These are phyloP conservation scores for Trialeurodes vaporariorum DNA, from an alignment of 1,140 invertebrate species.

Conservation along the genomic window DNA sequence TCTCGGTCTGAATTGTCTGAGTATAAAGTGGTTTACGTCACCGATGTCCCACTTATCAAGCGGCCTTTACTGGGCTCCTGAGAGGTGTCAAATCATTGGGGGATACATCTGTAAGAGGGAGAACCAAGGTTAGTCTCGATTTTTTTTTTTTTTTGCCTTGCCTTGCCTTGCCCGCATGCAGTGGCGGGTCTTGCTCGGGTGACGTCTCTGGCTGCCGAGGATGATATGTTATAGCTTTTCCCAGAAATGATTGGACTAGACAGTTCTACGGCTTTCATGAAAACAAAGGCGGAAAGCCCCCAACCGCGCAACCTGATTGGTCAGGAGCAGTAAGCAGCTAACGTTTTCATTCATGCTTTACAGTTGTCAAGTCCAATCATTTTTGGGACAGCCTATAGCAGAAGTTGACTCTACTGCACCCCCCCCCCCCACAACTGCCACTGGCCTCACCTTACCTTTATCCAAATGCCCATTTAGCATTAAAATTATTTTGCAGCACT, in stretches of 20 bases:
- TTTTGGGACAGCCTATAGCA: no score
- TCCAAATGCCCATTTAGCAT: not conserved
- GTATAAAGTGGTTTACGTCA: conserved; percentile 47
- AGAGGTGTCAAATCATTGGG: conserved; percentile 42
- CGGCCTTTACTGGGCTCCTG: conserved; percentile 48
- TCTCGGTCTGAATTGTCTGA: conserved; percentile 38
- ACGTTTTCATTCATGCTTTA: no score
- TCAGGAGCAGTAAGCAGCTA: no score
- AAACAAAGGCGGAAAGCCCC: no score
- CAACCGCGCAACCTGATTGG: no score
- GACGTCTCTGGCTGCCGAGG: not conserved
- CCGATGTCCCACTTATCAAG: conserved; percentile 43
- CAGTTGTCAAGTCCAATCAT: no score
- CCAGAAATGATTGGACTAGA: no score
- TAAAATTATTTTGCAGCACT: not conserved
- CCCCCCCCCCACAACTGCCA: no score
- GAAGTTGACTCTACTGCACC: no score
- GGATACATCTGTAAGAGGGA: conserved; percentile 49
- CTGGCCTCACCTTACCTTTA: not conserved
- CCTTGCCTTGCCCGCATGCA: not conserved
- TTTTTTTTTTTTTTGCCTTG: conserved; percentile 11
- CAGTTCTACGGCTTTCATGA: no score
- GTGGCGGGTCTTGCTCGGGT: not conserved
- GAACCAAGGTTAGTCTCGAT: conserved; percentile 29
- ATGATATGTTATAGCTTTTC: not conserved